A percentile compares a stretch with the other conserved stretches of the same genome.
Conservation (phyloP, 35 echinoderm and acorn worm species). For the Patiria miniata region DNA sequence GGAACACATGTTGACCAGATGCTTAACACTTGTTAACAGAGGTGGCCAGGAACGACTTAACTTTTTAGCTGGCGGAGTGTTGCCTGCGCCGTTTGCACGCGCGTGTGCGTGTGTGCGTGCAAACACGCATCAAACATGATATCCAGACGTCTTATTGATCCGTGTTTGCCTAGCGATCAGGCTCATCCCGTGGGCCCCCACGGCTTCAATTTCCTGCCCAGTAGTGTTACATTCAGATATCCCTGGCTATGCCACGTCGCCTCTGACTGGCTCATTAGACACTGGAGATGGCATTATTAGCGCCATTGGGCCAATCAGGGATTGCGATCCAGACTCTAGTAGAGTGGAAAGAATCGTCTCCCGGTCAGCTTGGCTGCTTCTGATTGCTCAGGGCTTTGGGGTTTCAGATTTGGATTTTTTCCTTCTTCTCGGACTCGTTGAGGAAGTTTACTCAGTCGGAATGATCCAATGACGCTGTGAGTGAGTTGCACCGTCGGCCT, state of each 20-base stretch:
- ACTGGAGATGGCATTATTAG: conserved; percentile 14
- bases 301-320: conserved; percentile 17
- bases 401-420: no score
- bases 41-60: background rate
- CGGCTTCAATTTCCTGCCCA: conserved; percentile 4
- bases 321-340: background rate
- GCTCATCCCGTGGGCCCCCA: background rate
- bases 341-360: conserved; percentile 17
- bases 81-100: no score
- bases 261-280: conserved; percentile 1
- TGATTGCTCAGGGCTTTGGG: conserved; percentile 4
- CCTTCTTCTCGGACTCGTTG: background rate
- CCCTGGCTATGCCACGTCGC: background rate
- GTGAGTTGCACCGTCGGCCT: background rate
- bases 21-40: background rate
- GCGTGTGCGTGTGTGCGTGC: no score
- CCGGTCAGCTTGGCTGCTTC: background rate
- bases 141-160: background rate
- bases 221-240: background rate
- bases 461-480: conserved; percentile 6
- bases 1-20: conserved; percentile 13
- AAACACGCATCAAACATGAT: background rate
- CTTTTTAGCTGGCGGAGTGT: background rate
- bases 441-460: background rate
- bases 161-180: conserved; percentile 4